Base-by-base conservation (phyloP, 2,113 vertebrate species). In the Tichodroma muraria region DNA sequence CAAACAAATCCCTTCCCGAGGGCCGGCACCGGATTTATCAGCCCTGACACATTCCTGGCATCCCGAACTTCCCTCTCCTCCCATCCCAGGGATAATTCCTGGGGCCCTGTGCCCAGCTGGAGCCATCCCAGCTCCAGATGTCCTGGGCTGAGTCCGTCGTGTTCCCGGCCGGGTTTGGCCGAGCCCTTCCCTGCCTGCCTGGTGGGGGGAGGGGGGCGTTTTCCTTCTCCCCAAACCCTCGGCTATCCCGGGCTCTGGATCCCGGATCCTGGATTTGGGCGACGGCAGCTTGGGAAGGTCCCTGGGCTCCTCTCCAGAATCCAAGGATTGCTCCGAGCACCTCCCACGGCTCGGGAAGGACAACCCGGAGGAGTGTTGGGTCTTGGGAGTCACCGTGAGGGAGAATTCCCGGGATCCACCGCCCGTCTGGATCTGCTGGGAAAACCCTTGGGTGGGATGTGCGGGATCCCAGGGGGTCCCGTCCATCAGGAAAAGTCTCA, bases 351-450 rank as follows among this genome's bases (percentile, higher is more conserved):
- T 65, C 3, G 12, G 61, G 60, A 53, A 44, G 60, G 60, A 23
- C 18, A 7, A 18, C 23, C 2, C 3, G 1, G 31, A 23, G 38
- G 7, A 35, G 8, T 44, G 53, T 6, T 14, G 19, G 53, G 24
- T 35, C 24, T 22, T 6, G 24, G 76, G 59, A 53, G 7, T 14
- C 15, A 1, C 24, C 2, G 4, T 2, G 7, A 35, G 15, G 61
- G 63, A 33, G 42, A 80, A 57, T 80, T 80, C 78, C 78, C 8
- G 2, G 40, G 61, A 45, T 80, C 31, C 23, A 3, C 15, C 10
- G 9, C 64, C 18, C 7, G 5, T 13, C 66, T 2, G n/a, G 47
- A 69, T 69, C 21, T 0, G 6, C 27, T 19, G 4, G 2, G 6
- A 6, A 15, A 2, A 8, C 15, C 30, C 28, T 30, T 1, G 35